A percentile compares a stretch with the other conserved stretches of the same genome.
These are phyloP conservation scores for Myopa testacea DNA, from an alignment of 2,888 invertebrate species.

Conservation along the genomic window DNA sequence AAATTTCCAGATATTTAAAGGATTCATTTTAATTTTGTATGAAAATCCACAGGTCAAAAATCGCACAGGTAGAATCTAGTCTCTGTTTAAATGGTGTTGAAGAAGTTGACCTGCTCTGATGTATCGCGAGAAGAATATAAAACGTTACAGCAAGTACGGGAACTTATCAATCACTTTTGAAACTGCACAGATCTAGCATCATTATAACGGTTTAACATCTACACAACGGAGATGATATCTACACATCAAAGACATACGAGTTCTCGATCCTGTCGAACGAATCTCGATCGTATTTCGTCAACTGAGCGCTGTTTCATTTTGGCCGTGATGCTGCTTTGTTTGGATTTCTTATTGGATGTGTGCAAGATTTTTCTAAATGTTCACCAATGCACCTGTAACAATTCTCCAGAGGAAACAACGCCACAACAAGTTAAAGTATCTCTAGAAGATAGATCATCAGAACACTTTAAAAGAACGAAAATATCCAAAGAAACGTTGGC, in stretches of 20 bases:
- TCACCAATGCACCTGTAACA: not conserved
- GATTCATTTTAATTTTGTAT: too few species aligned
- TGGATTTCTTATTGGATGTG: slow-evolving; percentile 11
- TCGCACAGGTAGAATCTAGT: too few species aligned
- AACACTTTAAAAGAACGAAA: not conserved
- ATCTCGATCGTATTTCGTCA: not conserved
- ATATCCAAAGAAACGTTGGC: not conserved
- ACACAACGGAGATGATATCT: not conserved
- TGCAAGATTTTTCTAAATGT: not conserved
- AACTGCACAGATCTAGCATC: too few species aligned
- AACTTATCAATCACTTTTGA: too few species aligned
- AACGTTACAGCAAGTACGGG: too few species aligned
- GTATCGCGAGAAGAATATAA: too few species aligned
- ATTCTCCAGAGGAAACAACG: too few species aligned
- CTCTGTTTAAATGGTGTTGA: too few species aligned
- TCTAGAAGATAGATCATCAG: not conserved
- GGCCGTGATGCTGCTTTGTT: not conserved
- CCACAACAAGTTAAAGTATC: not conserved
- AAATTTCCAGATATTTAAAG: too few species aligned
- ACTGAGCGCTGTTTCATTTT: not conserved
- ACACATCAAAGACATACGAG: not conserved
- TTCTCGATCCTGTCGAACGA: not conserved
- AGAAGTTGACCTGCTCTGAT: too few species aligned
- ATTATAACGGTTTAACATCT: too few species aligned
- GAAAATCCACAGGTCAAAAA: too few species aligned